Percentiles rank a stretch among this genome's conserved stretches.
phyloP scores from a whole-genome alignment of 2,113 vertebrate genomes.

The Neofelis nebulosa region DNA sequence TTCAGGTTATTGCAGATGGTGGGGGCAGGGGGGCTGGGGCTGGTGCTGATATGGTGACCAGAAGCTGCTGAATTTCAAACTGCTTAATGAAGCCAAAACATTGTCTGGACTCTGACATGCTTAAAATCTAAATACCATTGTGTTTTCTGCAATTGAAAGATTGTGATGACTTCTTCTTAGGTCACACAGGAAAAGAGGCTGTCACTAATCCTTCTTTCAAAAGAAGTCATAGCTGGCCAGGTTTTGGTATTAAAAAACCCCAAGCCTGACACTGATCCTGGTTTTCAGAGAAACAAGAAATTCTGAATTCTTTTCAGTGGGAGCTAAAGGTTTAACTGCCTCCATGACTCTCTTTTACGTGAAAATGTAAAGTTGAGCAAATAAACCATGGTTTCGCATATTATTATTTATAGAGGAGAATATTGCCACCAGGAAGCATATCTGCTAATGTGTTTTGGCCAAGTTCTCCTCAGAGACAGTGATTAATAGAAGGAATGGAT shows the following conservation, averaged over 20 bases:
- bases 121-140: neutral
- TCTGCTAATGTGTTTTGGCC: conserved; percentile 47
- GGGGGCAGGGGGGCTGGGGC: fast-evolving
- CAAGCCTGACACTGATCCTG: neutral
- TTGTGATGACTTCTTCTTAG: neutral
- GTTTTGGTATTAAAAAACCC: neutral
- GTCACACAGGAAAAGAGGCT: neutral
- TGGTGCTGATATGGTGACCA: neutral
- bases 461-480: conserved; percentile 59
- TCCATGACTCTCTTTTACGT: neutral
- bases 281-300: conserved; percentile 21
- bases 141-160: neutral
- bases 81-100: neutral
- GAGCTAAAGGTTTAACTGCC: conserved; percentile 9
- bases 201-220: neutral
- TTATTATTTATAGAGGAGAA: conserved; percentile 46
- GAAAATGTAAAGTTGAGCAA: conserved; percentile 47
- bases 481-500: conserved; percentile 58
- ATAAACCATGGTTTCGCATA: conserved; percentile 28
- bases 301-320: neutral
- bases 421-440: neutral
- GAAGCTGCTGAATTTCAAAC: neutral
- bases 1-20: neutral
- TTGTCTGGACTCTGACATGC: neutral
- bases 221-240: neutral